These are phyloP conservation scores for Mareca strepera DNA, from an alignment of 2,797 vertebrate genomes.

Conservation along the genomic window DNA sequence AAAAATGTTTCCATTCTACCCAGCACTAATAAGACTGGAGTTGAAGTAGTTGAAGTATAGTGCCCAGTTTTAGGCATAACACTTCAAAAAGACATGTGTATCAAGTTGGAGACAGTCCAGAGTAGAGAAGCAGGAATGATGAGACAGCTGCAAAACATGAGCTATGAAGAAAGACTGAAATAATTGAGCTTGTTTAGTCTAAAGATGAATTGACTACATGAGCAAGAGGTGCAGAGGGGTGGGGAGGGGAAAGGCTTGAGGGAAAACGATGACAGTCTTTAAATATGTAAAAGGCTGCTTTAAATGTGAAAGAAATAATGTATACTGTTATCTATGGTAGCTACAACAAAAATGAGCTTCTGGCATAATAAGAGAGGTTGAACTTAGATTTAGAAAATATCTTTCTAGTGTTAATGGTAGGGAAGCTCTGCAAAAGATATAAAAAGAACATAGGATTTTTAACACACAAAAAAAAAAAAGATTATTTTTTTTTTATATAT, in stretches of 20 bases:
- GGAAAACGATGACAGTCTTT: background rate
- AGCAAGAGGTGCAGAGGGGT: background rate
- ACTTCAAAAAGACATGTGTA: background rate
- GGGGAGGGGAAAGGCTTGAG: background rate
- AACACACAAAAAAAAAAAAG: background rate
- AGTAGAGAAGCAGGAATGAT: background rate
- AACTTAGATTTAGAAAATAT: background rate
- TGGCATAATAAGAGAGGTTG: background rate
- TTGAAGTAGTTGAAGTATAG: background rate
- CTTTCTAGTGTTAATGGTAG: background rate
- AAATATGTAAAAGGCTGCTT: background rate
- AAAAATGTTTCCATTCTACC: background rate
- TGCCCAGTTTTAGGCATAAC: background rate
- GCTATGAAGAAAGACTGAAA: background rate
- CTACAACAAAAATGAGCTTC: background rate
- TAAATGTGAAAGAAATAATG: background rate
- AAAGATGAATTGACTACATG: background rate
- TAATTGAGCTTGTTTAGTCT: background rate
- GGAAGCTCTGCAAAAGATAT: background rate
- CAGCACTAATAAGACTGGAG: background rate
- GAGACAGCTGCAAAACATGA: background rate
- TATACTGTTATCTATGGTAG: background rate
- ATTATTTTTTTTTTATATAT: background rate
- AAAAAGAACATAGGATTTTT: background rate
- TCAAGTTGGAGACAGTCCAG: background rate